Conservation (phyloP, 1,140 invertebrate genomes). For the Muscidifurax raptorellus region DNA sequence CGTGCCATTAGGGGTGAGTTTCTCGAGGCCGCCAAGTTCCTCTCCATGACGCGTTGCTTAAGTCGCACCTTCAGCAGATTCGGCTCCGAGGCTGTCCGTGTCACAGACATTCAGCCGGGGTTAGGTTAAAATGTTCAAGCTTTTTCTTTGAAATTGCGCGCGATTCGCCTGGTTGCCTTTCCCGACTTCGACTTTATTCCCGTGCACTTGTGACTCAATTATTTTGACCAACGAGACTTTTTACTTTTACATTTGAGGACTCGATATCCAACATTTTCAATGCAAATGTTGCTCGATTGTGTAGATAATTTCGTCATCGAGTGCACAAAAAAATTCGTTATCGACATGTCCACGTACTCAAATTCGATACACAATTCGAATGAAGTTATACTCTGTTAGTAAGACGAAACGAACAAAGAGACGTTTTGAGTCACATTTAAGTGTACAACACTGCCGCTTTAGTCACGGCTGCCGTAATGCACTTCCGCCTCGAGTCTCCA, state of each 20-base stretch:
- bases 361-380: no score
- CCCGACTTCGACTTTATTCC: no score
- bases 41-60: constrained; percentile 95
- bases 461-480: not conserved
- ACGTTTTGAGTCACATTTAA: not conserved
- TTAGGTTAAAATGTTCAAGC: constrained; percentile 61
- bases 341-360: no score
- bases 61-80: constrained; percentile 97
- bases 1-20: constrained; percentile 89
- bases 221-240: no score
- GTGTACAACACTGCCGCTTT: not conserved
- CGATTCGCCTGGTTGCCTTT: not conserved
- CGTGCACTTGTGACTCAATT: no score
- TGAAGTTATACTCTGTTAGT: not conserved
- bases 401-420: not conserved
- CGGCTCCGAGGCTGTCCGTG: constrained; percentile 92
- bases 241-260: no score
- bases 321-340: no score
- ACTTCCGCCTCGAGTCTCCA: not conserved
- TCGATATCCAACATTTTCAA: no score
- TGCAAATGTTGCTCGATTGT: no score
- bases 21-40: constrained; percentile 80
- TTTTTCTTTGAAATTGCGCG: constrained; percentile 40
- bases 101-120: constrained; percentile 67
- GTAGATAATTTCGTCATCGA: no score